Percentiles rank a stretch among this genome's conserved stretches.
Evolutionary conservation across 1,140 invertebrate genomes (phyloP).

Genomic region (Aphelinus atriplicis): DNA sequence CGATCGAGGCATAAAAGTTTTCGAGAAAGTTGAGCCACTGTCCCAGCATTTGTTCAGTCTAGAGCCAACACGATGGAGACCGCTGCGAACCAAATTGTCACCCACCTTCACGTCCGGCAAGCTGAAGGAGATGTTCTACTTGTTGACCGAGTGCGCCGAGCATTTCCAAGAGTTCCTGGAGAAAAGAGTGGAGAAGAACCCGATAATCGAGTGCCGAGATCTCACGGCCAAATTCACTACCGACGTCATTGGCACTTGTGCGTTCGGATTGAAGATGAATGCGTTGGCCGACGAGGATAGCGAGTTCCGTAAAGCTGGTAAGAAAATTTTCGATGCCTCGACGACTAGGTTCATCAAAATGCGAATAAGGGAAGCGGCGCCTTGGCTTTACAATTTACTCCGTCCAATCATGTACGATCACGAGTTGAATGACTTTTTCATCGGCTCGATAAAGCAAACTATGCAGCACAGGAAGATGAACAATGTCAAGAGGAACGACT

Average conservation of each 20-base stretch:
- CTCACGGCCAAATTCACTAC: slow-evolving; percentile 62
- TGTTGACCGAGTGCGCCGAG: slow-evolving; percentile 57
- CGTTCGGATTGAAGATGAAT: slow-evolving; percentile 70
- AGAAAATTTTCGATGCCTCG: slow-evolving; percentile 52
- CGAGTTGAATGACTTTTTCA: slow-evolving; percentile 65
- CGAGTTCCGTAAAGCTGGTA: slow-evolving; percentile 64
- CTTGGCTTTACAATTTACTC: slow-evolving; percentile 46
- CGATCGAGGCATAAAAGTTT: slow-evolving; percentile 53
- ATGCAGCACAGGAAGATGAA: slow-evolving; percentile 65
- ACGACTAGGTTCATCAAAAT: slow-evolving; percentile 47
- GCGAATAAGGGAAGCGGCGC: slow-evolving; percentile 45
- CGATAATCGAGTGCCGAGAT: slow-evolving; percentile 46
- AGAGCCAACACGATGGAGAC: slow-evolving; percentile 63
- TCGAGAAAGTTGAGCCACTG: slow-evolving; percentile 55
- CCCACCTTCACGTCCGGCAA: slow-evolving; percentile 66
- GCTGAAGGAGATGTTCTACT: slow-evolving; percentile 64
- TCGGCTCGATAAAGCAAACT: slow-evolving; percentile 59
- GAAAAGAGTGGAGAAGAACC: neutral
- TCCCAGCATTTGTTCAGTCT: slow-evolving; percentile 54
- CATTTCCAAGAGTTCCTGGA: slow-evolving; percentile 59
- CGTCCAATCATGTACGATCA: slow-evolving; percentile 42
- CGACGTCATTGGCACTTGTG: slow-evolving; percentile 69
- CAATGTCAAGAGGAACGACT: slow-evolving; percentile 66
- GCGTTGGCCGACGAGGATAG: slow-evolving; percentile 65
- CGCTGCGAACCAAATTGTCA: slow-evolving; percentile 63